Conservation (phyloP, 2,113 vertebrate species). For the Zingel zingel region DNA sequence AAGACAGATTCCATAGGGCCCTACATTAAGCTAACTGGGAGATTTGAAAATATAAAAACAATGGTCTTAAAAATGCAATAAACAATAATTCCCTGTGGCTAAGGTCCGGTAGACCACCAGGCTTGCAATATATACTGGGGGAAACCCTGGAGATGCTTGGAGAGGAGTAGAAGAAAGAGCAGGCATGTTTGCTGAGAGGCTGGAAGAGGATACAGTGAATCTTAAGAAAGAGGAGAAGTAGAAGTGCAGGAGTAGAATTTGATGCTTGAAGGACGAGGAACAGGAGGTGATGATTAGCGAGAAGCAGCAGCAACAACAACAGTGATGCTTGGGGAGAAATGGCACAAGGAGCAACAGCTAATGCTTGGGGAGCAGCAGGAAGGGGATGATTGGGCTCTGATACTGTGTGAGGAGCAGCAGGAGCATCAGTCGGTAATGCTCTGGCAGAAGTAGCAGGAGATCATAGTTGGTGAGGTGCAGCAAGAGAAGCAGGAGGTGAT, state of each 20-base stretch:
- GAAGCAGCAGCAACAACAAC: neutral
- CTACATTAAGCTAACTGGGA: too few relatives aligned
- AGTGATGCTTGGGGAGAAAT: neutral
- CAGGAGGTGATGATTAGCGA: neutral
- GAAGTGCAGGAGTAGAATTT: neutral
- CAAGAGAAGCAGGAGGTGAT: neutral
- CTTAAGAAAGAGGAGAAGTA: accelerated
- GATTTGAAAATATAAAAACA: too few relatives aligned
- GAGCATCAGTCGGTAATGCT: neutral
- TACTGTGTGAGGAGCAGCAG: neutral
- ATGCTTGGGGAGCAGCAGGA: neutral
- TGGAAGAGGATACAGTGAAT: neutral
- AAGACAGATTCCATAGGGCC: too few relatives aligned
- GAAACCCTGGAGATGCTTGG: neutral
- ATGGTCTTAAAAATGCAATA: too few relatives aligned
- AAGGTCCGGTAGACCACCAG: too few relatives aligned
- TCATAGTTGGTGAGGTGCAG: neutral
- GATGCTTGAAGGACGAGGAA: neutral
- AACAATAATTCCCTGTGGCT: too few relatives aligned
- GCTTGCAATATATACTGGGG: too few relatives aligned
- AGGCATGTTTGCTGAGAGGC: neutral
- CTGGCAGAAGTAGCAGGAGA: constrained; percentile 5
- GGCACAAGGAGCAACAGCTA: neutral
- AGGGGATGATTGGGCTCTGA: neutral
- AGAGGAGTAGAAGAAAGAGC: neutral